Base-by-base conservation (phyloP, 2,113 vertebrate species). In the Lampris megalopsis region DNA sequence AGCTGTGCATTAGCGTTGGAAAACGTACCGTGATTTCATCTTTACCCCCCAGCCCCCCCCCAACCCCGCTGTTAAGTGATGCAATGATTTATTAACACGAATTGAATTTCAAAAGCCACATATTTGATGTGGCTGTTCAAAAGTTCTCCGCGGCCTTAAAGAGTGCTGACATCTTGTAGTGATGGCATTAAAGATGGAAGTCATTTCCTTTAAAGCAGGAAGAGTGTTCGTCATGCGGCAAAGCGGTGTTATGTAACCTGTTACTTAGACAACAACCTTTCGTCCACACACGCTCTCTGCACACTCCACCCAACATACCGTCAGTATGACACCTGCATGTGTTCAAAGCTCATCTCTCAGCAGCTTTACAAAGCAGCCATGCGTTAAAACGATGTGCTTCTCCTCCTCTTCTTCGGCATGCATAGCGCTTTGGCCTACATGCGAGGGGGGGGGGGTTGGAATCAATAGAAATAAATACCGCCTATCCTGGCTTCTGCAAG, bases 81-180 rank as follows among this genome's bases (percentile, higher is more conserved):
- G 70, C 58, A 66, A 86, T 53, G 9, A 59, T 71, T 42, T 75
- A 83, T 77, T 80, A 60, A 90, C 62, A 71, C 68, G 70, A 63
- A 48, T 63, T 86, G 75, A 75, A 74, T 83, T 63, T 67, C 80
- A 82, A 68, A 80, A 81, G 82, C 79, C 78, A 78, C 80, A 59
- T 76, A 13, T 66, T n/a, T 56, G 40, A 58, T 43, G 63, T 86
- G 79, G 76, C 80, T 82, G 53, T 36, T 81, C 57, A 77, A 80
- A 68, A 82, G 75, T 79, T 88, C 65, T 74, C 85, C 89, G 84
- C 89, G 88, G 89, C 83, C 60, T 84, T 71, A 85, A 90, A 77
- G 57, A 73, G 64, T 71, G 61, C 79, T 89, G 86, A 89, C 89
- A 90, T 90, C 83, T 54, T 91, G 4, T 61, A 71, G 58, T 47